phyloP scores from a whole-genome alignment of 2,113 vertebrate genomes.

The Arvicanthis niloticus region DNA sequence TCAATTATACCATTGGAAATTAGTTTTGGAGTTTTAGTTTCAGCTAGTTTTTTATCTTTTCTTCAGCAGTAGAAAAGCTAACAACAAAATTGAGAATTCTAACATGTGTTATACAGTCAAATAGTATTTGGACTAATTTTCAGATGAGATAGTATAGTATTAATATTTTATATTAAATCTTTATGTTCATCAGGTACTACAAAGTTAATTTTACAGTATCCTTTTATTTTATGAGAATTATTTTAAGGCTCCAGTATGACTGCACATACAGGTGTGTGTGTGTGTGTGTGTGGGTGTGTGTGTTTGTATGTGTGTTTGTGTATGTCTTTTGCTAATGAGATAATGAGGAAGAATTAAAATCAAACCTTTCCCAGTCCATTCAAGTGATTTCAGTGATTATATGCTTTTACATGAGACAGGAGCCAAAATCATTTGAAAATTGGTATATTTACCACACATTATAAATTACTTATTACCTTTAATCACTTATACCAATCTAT shows the following conservation, averaged over 20 bases:
- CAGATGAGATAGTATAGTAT: background rate
- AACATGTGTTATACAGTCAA: background rate
- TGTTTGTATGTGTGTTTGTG: background rate
- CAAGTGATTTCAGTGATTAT: background rate
- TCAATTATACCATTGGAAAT: background rate
- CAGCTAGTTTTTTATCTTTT: background rate
- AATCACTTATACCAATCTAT: background rate
- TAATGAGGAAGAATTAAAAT: background rate
- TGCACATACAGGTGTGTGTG: background rate
- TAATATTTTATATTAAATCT: background rate
- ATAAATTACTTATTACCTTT: background rate
- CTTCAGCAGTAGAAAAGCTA: background rate
- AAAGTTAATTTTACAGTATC: background rate
- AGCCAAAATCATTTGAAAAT: background rate
- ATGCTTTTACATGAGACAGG: background rate
- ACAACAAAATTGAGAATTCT: background rate
- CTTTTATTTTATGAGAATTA: background rate
- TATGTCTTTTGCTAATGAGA: background rate
- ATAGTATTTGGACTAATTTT: background rate
- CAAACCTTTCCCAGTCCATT: background rate
- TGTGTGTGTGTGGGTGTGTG: background rate
- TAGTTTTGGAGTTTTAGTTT: background rate
- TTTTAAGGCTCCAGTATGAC: background rate
- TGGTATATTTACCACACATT: too few species aligned
- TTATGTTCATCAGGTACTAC: background rate